These are phyloP conservation scores for Gopherus flavomarginatus DNA, from an alignment of 2,113 vertebrate genomes.

Conservation along the genomic window DNA sequence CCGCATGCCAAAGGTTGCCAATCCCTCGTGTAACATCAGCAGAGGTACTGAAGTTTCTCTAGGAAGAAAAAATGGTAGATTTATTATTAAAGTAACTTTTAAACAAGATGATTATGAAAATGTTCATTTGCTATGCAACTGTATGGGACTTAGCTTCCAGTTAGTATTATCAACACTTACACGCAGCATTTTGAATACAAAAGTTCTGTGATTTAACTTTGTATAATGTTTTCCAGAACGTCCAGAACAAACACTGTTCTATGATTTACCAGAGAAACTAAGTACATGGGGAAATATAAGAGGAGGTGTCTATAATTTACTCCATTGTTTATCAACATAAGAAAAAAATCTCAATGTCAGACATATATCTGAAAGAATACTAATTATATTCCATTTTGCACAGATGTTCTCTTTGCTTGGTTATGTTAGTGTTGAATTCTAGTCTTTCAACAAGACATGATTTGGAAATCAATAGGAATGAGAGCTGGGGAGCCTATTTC, in stretches of 20 bases:
- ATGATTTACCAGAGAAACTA: background rate
- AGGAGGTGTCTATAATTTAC: background rate
- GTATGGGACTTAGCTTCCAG: background rate
- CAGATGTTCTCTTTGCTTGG: background rate
- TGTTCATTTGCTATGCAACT: background rate
- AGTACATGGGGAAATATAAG: background rate
- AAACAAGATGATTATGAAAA: background rate
- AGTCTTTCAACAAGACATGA: background rate
- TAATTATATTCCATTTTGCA: background rate
- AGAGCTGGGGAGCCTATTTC: background rate
- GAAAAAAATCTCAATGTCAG: background rate
- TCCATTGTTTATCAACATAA: background rate
- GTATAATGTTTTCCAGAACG: background rate
- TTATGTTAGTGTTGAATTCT: background rate
- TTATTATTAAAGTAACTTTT: background rate
- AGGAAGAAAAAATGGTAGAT: background rate
- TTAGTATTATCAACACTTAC: background rate
- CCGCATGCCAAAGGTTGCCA: too few relatives aligned
- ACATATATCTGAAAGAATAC: background rate
- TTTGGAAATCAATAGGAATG: background rate
- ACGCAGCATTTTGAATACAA: background rate
- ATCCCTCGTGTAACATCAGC: background rate
- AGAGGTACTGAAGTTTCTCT: background rate
- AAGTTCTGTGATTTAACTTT: background rate
- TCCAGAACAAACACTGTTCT: background rate